phyloP scores from a whole-genome alignment of 1,140 invertebrate species.

The silkworm (Bombyx mori) region ASM3026992v2 NC_085133.1:10390001-10390500 shows the following conservation, averaged over 20 bases:
- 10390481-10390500: constrained; percentile 33
- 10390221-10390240: constrained; percentile 30
- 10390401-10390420: constrained; percentile 32
- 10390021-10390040: too few species aligned
- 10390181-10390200: constrained; percentile 22
- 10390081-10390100: too few species aligned
- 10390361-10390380: constrained; percentile 23
- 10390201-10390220: constrained; percentile 33
- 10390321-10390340: constrained; percentile 21
- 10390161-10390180: constrained; percentile 38
- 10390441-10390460: constrained; percentile 36
- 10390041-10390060: too few species aligned
- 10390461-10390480: constrained; percentile 38
- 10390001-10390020: too few species aligned
- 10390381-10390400: constrained; percentile 33
- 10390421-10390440: constrained; percentile 32
- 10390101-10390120: too few species aligned
- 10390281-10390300: constrained; percentile 41
- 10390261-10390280: constrained; percentile 42
- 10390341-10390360: constrained; percentile 30
- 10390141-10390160: not conserved
- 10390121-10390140: too few species aligned
- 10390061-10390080: too few species aligned
- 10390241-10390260: constrained; percentile 37
- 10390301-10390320: constrained; percentile 20